Base-by-base conservation (phyloP, 2,797 vertebrate species). In the Chanos chanos region DNA sequence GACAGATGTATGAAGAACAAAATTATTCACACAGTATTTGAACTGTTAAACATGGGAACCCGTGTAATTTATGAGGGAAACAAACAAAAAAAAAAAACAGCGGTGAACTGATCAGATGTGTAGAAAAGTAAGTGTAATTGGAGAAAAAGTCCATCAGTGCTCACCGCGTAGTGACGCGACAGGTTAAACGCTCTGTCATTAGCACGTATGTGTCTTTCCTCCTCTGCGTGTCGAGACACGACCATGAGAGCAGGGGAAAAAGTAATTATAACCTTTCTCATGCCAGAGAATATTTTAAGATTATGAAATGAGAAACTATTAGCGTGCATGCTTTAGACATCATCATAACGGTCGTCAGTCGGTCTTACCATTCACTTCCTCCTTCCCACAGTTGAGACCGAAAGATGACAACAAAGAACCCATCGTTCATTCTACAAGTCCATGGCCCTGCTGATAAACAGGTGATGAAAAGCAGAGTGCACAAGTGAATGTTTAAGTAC, bases 181-280 rank as follows among this genome's bases (percentile, higher is more conserved):
- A 88, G 66, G 76, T 94, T 98, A 68, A 90, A 91, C 63, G 86
- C 66, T 51, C 92, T 84, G 78, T 96, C 91, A 57, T 98, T 98
- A 3, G 94, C 94, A 68, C 87, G 87, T 31, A 99, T 78, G 52
- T 66, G 66, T 66, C 96, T 88, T 60, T 92, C 87, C 72, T 88
- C 81, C 84, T 91, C 94, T 97, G 78, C 2, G 4, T n/a, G n/a
- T n/a, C n/a, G n/a, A n/a, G n/a, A n/a, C n/a, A n/a, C n/a, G n/a
- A n/a, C n/a, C n/a, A n/a, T n/a, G n/a, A n/a, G n/a, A n/a, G 15
- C 21, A 15, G 49, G 10, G 30, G 15, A 10, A 9, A 50, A 6
- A 2, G 52, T 3, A 33, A 13, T 8, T 1, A 37, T 9, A 19
- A 30, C 16, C 2, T 24, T 25, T 1, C 48, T 15, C 49, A 28